A percentile compares a stretch with the other conserved stretches of the same genome.
Evolutionary conservation across 2,113 vertebrate genomes (phyloP).

Genomic region (Callopanchax toddi): DNA sequence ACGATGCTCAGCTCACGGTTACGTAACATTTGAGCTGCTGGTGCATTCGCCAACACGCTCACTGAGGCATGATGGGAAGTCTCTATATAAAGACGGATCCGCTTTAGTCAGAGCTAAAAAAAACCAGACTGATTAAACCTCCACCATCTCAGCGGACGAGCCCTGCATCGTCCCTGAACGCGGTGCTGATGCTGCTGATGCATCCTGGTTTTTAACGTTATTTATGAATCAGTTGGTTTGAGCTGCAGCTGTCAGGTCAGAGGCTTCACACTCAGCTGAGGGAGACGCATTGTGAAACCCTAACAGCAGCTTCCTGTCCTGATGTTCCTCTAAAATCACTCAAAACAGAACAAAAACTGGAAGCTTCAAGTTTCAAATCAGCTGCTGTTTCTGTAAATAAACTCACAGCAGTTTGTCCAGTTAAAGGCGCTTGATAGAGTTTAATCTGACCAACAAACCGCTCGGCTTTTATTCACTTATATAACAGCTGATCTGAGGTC

Average conservation of each 20-base stretch:
- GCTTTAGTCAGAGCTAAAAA: conserved; percentile 7
- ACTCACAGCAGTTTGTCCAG: no score
- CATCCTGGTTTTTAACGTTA: no score
- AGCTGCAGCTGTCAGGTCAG: no score
- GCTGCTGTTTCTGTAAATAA: no score
- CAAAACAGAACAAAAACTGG: background rate
- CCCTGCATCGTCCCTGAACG: conserved; percentile 1
- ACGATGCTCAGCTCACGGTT: conserved; percentile 17
- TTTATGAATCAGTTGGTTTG: no score
- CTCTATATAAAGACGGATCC: conserved; percentile 33
- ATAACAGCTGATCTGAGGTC: background rate
- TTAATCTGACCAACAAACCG: no score
- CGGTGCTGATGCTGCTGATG: background rate
- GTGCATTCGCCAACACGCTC: conserved; percentile 18
- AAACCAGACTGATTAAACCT: conserved; percentile 1
- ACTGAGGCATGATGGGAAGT: conserved; percentile 49
- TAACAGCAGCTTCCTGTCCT: background rate
- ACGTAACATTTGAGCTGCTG: conserved; percentile 29
- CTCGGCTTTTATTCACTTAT: background rate
- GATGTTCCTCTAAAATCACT: background rate
- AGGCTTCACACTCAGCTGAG: no score
- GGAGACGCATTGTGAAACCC: no score
- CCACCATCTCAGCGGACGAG: conserved; percentile 7
- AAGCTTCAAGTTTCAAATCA: background rate
- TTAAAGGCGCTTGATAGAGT: no score